A percentile compares a stretch with the other conserved stretches of the same genome.
phyloP scores from a whole-genome alignment of 2,797 vertebrate species.

The Acanthiza pusilla region DNA sequence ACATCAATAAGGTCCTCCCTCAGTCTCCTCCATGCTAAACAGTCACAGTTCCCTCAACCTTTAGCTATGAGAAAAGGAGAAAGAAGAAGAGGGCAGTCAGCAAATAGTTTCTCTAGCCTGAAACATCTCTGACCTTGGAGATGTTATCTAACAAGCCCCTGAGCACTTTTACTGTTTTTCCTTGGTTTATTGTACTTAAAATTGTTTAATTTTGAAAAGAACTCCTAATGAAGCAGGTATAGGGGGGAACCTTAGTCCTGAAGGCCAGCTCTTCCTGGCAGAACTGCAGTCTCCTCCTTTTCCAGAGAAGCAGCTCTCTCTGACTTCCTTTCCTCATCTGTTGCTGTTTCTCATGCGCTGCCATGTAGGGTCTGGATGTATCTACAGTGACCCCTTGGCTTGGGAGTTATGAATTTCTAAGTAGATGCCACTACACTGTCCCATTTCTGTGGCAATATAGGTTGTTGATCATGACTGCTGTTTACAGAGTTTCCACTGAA shows the following conservation, averaged over 20 bases:
- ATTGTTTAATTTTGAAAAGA: neutral
- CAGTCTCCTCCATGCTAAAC: neutral
- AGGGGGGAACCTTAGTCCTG: neutral
- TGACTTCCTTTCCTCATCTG: neutral
- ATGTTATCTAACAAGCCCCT: neutral
- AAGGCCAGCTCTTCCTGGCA: neutral
- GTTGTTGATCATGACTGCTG: neutral
- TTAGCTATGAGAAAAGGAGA: neutral
- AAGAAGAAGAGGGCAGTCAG: accelerated
- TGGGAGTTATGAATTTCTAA: neutral
- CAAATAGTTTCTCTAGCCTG: neutral
- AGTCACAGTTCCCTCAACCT: neutral
- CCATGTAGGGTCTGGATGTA: accelerated
- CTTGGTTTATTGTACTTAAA: neutral
- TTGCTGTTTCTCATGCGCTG: neutral
- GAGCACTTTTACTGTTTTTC: neutral
- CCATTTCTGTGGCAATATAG: neutral
- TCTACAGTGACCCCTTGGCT: neutral
- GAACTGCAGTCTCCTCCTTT: neutral
- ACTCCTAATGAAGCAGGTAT: neutral
- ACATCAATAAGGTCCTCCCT: neutral
- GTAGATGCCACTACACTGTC: neutral
- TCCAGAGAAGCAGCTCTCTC: neutral
- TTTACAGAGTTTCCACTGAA: neutral
- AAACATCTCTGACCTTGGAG: neutral